Evolutionary conservation across 2,888 invertebrate species (phyloP), one percentile per base, ranked within the genome.

Genomic region (Cyrtodaria siliqua): DNA sequence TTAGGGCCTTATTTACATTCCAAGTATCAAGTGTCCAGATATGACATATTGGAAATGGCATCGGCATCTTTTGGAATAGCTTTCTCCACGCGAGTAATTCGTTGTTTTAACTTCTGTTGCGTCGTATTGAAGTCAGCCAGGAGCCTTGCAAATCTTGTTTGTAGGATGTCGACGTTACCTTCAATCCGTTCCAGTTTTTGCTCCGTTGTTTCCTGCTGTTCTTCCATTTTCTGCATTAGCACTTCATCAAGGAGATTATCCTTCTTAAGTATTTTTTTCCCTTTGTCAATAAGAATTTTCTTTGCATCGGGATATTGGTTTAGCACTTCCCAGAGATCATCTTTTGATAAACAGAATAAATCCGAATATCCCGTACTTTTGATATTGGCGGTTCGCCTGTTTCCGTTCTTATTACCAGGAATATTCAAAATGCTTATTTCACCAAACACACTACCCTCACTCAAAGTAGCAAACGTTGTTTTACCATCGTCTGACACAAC

Each of bases 351-450:
- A 90, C 97, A 97, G 93, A 99, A 98, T 64, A 99, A 94, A 94
- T 98, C 98, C 4, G 98, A 98, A 79, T 91, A 92, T 3, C 92
- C 92, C 8, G 89, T 88, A 60, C 97, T 96, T 44, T 97, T 95
- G 6, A 98, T 98, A 92, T 98, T 98, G 14, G 98, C 98, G 0
- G 98, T 98, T 79, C 98, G 94, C 67, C 98, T 94, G 93, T 98
- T 93, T 23, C 92, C 93, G 42, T 92, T 92, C 74, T 97, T 96
- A 93, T 97, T 90, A 18, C 90, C 91, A 14, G 89, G 82, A 62
- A 93, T 93, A 66, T 93, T 92, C 33, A 93, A 80, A 50, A 94
- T 90, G 60, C 93, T 92, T 23, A 93, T 86, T 69, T 93, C 93
- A 6, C 93, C 93, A 70, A 93, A 93, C 27, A 93, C 93, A 55